These are phyloP conservation scores for Monodelphis domestica DNA, from an alignment of 2,797 vertebrate species.

Conservation along the genomic window DNA sequence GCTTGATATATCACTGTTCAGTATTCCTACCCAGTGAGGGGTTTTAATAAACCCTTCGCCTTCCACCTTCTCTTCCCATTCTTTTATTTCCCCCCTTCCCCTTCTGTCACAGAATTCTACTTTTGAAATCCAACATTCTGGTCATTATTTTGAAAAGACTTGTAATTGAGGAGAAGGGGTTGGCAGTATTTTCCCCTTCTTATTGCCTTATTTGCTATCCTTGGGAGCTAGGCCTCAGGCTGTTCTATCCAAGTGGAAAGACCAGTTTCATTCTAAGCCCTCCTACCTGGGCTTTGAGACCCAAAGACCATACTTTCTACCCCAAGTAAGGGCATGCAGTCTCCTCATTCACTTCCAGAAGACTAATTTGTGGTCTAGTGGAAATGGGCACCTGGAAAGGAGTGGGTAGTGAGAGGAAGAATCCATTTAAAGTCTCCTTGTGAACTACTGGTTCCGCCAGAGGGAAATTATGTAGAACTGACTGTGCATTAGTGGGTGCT, in stretches of 20 bases:
- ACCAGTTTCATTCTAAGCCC: not conserved
- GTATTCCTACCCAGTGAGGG: too few relatives aligned
- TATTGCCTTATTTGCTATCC: not conserved
- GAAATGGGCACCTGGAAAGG: too few relatives aligned
- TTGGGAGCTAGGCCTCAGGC: not conserved
- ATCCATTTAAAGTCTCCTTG: not conserved
- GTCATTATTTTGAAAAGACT: not conserved
- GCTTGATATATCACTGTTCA: too few relatives aligned
- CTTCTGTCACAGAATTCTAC: fast-evolving
- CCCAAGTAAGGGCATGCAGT: not conserved
- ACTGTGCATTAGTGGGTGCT: not conserved
- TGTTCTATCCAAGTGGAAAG: not conserved
- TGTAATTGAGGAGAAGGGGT: not conserved
- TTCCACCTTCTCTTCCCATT: not conserved
- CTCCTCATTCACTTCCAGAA: not conserved
- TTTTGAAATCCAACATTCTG: not conserved
- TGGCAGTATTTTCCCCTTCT: not conserved
- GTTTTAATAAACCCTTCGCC: too few relatives aligned
- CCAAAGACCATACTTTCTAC: fast-evolving
- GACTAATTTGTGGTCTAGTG: not conserved
- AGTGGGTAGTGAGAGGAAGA: not conserved
- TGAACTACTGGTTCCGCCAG: not conserved
- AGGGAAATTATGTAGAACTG: not conserved
- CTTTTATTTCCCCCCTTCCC: not conserved
- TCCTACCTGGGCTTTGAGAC: not conserved